Evolutionary conservation across 2,113 vertebrate species (phyloP), one percentile per base, ranked within the genome.

Genomic region (Egretta garzetta): DNA sequence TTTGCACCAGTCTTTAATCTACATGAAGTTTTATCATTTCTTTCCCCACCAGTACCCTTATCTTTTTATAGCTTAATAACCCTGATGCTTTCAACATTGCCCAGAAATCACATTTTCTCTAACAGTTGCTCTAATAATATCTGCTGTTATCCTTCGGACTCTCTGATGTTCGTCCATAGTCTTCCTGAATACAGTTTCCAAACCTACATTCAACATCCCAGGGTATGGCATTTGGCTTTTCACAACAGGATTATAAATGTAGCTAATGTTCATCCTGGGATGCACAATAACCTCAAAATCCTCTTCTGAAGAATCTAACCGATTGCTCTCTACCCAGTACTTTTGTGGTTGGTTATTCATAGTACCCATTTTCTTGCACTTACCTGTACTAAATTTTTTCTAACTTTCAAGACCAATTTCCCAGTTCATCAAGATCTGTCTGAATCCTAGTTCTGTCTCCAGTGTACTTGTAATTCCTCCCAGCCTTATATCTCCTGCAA

Each of bases 1-100:
- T 91, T 84, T 91, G 49, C 55, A 82, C 49, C 23, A 67, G n/a
- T 53, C 86, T 94, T 92, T 86, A 86, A 95, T n/a, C 35, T 84
- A 41, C 30, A 68, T 53, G 41, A 96, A 89, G 41, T 68, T 92
- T 87, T 89, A 64, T 77, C 8, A 0, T 52, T 68, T 18, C 30
- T 84, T 96, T 91, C 56, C 68, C 39, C 45, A 72, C 32, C 26
- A 79, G 39, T 89, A 50, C 63, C 9, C 43, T 91, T 86, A 86
- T 47, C 55, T 74, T 89, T 91, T 74, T 87, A 77, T 33, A 88
- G n/a, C 33, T 81, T 85, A 79, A 93, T 73, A 91, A 93, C 26
- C 10, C 19, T 1, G 1, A 30, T 47, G 59, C 56, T 87, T 96
- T 96, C 73, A 84, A 63, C 66, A 35, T 43, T 75, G 53, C 33